Evolutionary conservation across 2,888 invertebrate genomes (phyloP), one percentile per base, ranked within the genome.

Genomic region (Cantharis nigra): DNA sequence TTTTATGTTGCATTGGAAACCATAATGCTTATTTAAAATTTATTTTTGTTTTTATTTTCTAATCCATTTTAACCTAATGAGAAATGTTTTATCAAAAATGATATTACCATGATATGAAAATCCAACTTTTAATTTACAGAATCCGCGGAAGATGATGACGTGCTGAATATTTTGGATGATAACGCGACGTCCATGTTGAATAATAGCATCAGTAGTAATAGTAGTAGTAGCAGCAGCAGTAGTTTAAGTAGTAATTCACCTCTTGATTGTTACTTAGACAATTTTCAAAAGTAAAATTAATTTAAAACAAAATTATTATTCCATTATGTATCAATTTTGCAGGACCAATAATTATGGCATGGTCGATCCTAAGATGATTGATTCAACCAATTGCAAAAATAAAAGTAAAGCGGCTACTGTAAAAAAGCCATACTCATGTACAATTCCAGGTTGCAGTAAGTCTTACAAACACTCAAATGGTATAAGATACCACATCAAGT

Each of bases 391-490:
- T 49, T 49, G 1, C 1, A 49, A 49, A 49, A 49, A n/a, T 49
- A n/a, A n/a, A 7, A 13, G 49, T n/a, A 49, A 49, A 9, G 9
- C 2, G 7, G 2, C 4, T 7, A n/a, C 49, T 49, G 49, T 7
- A 49, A 49, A 49, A n/a, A 49, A 49, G 2, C 7, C 7, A n/a
- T 49, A 49, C 2, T n/a, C 49, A 0, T 96, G 96, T 87, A 95
- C 95, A 1, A 94, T 96, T 78, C 95, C 95, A 71, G 96, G 96
- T 69, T 96, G 96, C 89, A 94, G 94, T 88, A 96, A 96, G 86
- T 91, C 95, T 64, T 96, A 96, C 89, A 96, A 96, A 88, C 96
- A 96, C 87, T 93, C 95, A 76, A 96, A 96, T 88, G 96, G 96
- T 75, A 95, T 96, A 85, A 96, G 96, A 86, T 96, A 96, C 88